Evolutionary conservation across 2,888 invertebrate species (phyloP).

Genomic region (Ernsta delagoae): DNA sequence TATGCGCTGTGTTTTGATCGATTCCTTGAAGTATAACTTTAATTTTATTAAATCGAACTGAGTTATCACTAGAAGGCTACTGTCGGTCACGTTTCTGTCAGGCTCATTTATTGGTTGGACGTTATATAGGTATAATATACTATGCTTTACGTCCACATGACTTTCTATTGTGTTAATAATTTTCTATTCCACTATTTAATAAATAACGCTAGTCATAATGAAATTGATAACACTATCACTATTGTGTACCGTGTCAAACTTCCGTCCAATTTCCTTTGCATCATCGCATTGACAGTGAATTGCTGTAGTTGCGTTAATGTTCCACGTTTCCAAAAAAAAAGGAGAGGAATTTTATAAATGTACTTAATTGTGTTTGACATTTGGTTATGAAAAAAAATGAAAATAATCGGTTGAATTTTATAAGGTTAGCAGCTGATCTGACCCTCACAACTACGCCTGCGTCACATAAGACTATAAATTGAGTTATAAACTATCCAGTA

Average conservation of each 20-base stretch:
- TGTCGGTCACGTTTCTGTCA: slow-evolving; percentile 18
- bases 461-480: too few species aligned
- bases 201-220: not conserved
- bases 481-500: too few species aligned
- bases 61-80: not conserved
- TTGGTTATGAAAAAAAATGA: too few species aligned
- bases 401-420: too few species aligned
- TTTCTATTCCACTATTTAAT: not conserved
- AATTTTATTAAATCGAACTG: slow-evolving; percentile 13
- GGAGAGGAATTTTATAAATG: too few species aligned
- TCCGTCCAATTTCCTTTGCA: slow-evolving; percentile 12
- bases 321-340: too few species aligned
- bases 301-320: slow-evolving; percentile 12
- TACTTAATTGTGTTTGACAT: too few species aligned
- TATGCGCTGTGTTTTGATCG: slow-evolving; percentile 8
- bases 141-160: too few species aligned
- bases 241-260: slow-evolving; percentile 3
- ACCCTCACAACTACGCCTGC: too few species aligned
- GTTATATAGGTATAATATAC: too few species aligned
- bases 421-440: too few species aligned
- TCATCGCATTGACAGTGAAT: slow-evolving; percentile 21
- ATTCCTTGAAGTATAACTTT: slow-evolving; percentile 7
- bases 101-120: not conserved
- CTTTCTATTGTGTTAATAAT: not conserved
- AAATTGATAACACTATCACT: slow-evolving; percentile 25